Percentiles rank a stretch among this genome's conserved stretches.
phyloP scores from a whole-genome alignment of 2,797 vertebrate genomes.

The Muscicapa striata region DNA sequence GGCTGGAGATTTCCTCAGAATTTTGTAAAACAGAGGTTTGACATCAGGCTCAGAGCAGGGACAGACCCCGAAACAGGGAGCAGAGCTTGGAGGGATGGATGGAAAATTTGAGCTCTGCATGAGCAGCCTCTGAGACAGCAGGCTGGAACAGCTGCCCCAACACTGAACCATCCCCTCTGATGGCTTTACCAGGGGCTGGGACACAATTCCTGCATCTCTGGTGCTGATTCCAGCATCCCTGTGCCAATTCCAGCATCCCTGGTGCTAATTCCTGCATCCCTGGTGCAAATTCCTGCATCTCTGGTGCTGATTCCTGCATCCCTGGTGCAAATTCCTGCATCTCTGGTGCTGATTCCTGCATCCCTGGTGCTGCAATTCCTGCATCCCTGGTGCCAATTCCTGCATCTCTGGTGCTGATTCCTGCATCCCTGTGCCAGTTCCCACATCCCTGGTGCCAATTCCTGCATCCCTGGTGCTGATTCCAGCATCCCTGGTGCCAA shows the following conservation, averaged over 20 bases:
- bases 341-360: background rate
- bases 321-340: background rate
- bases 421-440: accelerated
- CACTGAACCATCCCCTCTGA: accelerated
- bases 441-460: accelerated
- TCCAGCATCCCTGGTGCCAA: background rate
- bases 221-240: accelerated
- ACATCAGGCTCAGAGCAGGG: accelerated
- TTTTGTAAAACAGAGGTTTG: background rate
- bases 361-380: background rate
- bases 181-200: background rate
- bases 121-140: background rate
- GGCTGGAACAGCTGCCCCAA: background rate
- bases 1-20: background rate
- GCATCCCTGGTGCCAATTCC: background rate
- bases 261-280: background rate
- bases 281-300: background rate
- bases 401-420: background rate
- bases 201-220: accelerated
- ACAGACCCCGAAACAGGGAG: background rate
- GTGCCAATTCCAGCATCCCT: too few relatives aligned
- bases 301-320: background rate
- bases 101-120: background rate
- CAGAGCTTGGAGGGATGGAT: background rate
- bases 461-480: background rate